Evolutionary conservation across 2,113 vertebrate species (phyloP).

Genomic region (Limanda limanda): DNA sequence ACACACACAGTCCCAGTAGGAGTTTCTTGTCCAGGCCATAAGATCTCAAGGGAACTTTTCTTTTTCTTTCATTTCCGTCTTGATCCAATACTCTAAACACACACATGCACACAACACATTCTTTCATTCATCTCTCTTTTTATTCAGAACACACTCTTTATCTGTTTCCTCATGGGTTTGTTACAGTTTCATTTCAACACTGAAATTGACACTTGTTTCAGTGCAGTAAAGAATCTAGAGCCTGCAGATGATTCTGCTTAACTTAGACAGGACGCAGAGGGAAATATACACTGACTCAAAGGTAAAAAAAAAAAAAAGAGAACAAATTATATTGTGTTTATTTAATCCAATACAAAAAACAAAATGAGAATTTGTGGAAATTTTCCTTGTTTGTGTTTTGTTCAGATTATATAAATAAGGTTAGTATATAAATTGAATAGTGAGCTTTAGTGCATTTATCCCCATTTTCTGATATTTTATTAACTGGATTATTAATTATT

Average conservation of each 20-base stretch:
- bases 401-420: too few species aligned
- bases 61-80: slow-evolving; percentile 10
- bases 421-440: too few species aligned
- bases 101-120: neutral
- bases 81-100: slow-evolving; percentile 33
- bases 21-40: slow-evolving; percentile 47
- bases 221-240: neutral
- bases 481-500: neutral
- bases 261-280: too few species aligned
- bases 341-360: too few species aligned
- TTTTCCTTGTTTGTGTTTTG: too few species aligned
- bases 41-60: slow-evolving; percentile 35
- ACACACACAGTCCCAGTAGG: slow-evolving; percentile 44
- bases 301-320: too few species aligned
- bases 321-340: too few species aligned
- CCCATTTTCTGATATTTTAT: neutral
- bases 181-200: slow-evolving; percentile 9
- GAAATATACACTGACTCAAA: too few species aligned
- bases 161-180: neutral
- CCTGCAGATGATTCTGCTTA: neutral
- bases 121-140: slow-evolving; percentile 4
- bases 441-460: too few species aligned
- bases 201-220: neutral
- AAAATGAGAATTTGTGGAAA: too few species aligned
- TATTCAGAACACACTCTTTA: neutral